Evolutionary conservation across 2,113 vertebrate genomes (phyloP).

Genomic region (Proteles cristata): DNA sequence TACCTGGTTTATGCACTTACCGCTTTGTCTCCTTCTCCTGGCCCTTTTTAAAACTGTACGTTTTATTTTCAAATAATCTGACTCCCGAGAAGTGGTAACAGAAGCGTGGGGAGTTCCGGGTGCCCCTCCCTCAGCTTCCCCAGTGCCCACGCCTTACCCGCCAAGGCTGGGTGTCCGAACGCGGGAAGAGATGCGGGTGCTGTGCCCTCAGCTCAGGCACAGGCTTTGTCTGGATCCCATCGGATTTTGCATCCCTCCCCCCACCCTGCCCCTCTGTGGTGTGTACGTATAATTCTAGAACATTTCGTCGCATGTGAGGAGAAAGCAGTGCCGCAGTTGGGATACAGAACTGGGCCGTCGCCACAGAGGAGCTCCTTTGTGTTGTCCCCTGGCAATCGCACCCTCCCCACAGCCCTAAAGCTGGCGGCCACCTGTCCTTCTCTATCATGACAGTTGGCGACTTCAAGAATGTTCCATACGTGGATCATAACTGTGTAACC

Average conservation of each 20-base stretch:
- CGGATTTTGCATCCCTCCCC: not conserved
- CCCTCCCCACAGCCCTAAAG: not conserved
- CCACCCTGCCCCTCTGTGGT: no score
- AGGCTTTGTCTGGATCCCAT: not conserved
- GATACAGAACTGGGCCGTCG: not conserved
- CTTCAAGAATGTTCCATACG: not conserved
- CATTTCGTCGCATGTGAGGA: not conserved
- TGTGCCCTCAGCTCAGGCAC: fast-evolving
- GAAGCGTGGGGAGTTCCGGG: not conserved
- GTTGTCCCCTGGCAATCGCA: not conserved
- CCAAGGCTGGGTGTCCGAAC: no score
- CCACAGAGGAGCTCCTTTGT: not conserved
- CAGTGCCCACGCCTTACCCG: fast-evolving
- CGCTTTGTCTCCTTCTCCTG: not conserved
- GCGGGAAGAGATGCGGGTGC: fast-evolving
- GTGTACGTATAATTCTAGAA: not conserved
- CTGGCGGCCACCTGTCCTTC: not conserved
- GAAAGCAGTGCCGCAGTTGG: fast-evolving
- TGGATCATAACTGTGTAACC: not conserved
- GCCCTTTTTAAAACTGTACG: not conserved
- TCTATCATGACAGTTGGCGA: not conserved
- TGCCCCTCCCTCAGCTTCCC: not conserved
- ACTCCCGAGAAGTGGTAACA: not conserved
- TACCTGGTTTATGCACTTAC: fast-evolving
- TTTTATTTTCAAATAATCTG: not conserved